phyloP scores from a whole-genome alignment of 2,888 invertebrate species.

The Chromoteleia sp. region DNA sequence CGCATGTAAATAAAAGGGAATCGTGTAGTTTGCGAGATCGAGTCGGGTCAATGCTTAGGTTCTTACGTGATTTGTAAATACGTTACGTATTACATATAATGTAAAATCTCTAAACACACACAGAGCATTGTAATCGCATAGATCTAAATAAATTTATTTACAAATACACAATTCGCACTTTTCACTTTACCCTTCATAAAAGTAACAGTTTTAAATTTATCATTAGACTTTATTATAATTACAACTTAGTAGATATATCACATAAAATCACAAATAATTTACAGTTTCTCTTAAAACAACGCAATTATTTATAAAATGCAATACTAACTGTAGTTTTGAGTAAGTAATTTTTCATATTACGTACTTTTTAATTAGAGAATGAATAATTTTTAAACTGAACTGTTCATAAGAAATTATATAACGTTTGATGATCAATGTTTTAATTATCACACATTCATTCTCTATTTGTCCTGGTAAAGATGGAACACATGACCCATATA shows the following conservation, averaged over 20 bases:
- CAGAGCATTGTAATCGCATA: slow-evolving; percentile 75
- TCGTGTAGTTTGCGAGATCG: slow-evolving; percentile 28
- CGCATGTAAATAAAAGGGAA: slow-evolving; percentile 64
- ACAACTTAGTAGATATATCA: slow-evolving; percentile 13
- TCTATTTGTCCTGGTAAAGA: neutral
- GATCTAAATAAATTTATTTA: slow-evolving; percentile 78
- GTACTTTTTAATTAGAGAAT: slow-evolving; percentile 2
- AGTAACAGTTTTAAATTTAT: neutral
- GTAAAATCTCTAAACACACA: slow-evolving; percentile 73
- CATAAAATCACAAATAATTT: slow-evolving; percentile 29
- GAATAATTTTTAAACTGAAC: slow-evolving; percentile 1
- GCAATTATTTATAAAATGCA: slow-evolving; percentile 16
- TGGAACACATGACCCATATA: neutral
- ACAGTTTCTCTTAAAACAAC: slow-evolving; percentile 13
- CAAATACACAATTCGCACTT: slow-evolving; percentile 39
- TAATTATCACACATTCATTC: slow-evolving; percentile 46
- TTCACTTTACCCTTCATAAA: neutral
- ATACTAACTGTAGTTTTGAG: slow-evolving; percentile 18
- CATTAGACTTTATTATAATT: slow-evolving; percentile 23
- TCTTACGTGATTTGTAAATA: slow-evolving; percentile 59
- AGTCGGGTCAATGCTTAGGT: slow-evolving; percentile 46
- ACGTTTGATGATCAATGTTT: slow-evolving; percentile 1
- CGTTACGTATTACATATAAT: slow-evolving; percentile 65
- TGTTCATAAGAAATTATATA: neutral
- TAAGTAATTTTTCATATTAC: slow-evolving; percentile 18